Evolutionary conservation across 2,888 invertebrate genomes (phyloP).

Genomic region (Agriopis aurantiaria): DNA sequence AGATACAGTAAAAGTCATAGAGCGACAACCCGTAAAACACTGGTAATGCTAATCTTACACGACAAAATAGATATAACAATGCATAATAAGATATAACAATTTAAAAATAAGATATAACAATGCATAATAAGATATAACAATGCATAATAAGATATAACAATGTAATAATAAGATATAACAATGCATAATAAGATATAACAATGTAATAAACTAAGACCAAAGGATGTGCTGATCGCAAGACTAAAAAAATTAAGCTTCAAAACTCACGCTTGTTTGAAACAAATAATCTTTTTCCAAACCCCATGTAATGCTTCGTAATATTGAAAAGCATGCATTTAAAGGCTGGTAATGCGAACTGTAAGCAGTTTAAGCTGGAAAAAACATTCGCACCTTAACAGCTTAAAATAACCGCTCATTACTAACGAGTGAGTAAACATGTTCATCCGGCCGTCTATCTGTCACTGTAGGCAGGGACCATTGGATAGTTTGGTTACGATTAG

Average conservation of each 20-base stretch:
- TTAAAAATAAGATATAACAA: too few relatives aligned
- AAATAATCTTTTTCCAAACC: constrained; percentile 2
- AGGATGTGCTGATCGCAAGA: neutral
- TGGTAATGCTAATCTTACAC: too few relatives aligned
- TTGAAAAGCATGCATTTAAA: constrained; percentile 19
- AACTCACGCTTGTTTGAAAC: neutral
- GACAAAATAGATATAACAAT: too few relatives aligned
- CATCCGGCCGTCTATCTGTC: constrained; percentile 36
- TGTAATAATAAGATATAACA: too few relatives aligned
- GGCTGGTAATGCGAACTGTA: constrained; percentile 33
- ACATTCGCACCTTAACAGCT: constrained; percentile 37
- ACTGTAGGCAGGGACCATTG: constrained; percentile 6
- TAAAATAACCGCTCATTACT: constrained; percentile 36
- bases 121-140: too few relatives aligned
- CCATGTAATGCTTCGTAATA: constrained; percentile 3
- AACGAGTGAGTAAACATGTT: constrained; percentile 41
- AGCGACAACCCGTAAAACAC: too few relatives aligned
- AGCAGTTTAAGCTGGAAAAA: constrained; percentile 30
- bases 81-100: too few relatives aligned
- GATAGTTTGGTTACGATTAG: constrained; percentile 1
- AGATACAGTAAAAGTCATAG: too few relatives aligned
- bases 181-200: too few relatives aligned
- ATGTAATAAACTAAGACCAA: too few relatives aligned
- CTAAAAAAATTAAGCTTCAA: neutral
- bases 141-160: too few relatives aligned